Percentiles rank a stretch among this genome's conserved stretches.
These are phyloP conservation scores for Stomatorhinus ivindoensis DNA, from an alignment of 2,113 vertebrate species.

Conservation along the genomic window DNA sequence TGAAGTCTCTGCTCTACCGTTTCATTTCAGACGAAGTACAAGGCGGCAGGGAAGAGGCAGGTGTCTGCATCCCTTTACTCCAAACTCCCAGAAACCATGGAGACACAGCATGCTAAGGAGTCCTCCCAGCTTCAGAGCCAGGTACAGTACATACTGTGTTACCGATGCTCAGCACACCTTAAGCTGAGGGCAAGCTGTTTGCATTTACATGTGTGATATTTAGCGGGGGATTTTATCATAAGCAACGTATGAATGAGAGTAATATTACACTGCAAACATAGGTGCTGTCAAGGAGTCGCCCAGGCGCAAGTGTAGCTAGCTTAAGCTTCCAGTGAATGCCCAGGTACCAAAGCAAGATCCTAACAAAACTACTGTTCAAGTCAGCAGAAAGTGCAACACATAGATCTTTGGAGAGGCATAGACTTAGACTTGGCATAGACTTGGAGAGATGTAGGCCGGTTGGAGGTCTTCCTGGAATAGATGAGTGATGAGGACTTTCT, in stretches of 20 bases:
- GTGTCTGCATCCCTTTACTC: slow-evolving; percentile 47
- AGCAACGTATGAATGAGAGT: not conserved
- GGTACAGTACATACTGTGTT: not conserved
- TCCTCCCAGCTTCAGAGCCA: slow-evolving; percentile 63
- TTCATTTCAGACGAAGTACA: slow-evolving; percentile 51
- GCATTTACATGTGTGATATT: not conserved
- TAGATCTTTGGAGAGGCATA: no score
- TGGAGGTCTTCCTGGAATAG: not conserved
- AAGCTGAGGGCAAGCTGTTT: not conserved
- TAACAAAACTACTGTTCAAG: not conserved
- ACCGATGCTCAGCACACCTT: not conserved
- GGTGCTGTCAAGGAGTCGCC: not conserved
- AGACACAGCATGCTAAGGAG: slow-evolving; percentile 44
- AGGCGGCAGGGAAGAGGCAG: slow-evolving; percentile 46
- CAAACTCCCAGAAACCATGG: slow-evolving; percentile 44
- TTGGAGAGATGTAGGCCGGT: not conserved
- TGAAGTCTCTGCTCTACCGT: not conserved
- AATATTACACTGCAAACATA: not conserved
- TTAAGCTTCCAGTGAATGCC: not conserved
- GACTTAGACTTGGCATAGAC: no score
- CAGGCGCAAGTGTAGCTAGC: not conserved
- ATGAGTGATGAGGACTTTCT: not conserved
- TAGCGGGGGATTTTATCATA: not conserved
- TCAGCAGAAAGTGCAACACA: not conserved
- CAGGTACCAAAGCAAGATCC: not conserved